These are phyloP conservation scores for Rhabdophis nuchalis DNA, from an alignment of 2,797 vertebrate species.

Conservation along the genomic window DNA sequence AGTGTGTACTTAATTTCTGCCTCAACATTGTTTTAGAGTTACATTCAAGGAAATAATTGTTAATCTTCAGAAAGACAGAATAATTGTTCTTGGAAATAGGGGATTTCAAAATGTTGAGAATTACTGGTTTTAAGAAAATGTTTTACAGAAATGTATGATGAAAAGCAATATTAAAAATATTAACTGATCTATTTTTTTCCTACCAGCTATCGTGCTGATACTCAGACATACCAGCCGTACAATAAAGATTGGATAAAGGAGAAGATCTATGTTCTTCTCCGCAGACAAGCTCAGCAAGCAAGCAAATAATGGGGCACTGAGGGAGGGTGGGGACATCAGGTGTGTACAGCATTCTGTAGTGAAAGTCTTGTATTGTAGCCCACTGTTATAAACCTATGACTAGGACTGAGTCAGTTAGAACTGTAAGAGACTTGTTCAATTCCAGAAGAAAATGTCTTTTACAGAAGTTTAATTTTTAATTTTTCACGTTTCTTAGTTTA, in stretches of 20 bases:
- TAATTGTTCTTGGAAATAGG: not conserved
- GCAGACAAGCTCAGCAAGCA: slow-evolving; percentile 93
- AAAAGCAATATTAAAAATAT: not conserved
- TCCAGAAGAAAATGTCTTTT: slow-evolving; percentile 49
- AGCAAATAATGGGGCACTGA: slow-evolving; percentile 76
- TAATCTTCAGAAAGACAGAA: not conserved
- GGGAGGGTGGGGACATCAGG: slow-evolving; percentile 67
- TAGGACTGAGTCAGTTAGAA: slow-evolving; percentile 63
- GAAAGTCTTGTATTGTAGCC: slow-evolving; percentile 70
- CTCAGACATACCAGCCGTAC: slow-evolving; percentile 95
- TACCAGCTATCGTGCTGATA: slow-evolving; percentile 89
- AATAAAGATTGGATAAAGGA: slow-evolving; percentile 99
- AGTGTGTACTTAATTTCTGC: not conserved
- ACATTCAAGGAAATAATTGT: not conserved
- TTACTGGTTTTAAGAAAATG: not conserved
- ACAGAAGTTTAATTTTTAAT: slow-evolving; percentile 50
- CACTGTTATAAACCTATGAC: slow-evolving; percentile 67
- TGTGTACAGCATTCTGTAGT: slow-evolving; percentile 70
- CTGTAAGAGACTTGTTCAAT: slow-evolving; percentile 58
- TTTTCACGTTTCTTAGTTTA: slow-evolving; percentile 49
- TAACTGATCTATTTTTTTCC: not conserved
- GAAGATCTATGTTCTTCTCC: slow-evolving; percentile 95
- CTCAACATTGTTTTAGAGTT: not conserved
- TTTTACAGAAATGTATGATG: accelerated
- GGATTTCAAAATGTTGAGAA: not conserved